phyloP scores from a whole-genome alignment of 2,113 vertebrate species.

The Panurus biarmicus region DNA sequence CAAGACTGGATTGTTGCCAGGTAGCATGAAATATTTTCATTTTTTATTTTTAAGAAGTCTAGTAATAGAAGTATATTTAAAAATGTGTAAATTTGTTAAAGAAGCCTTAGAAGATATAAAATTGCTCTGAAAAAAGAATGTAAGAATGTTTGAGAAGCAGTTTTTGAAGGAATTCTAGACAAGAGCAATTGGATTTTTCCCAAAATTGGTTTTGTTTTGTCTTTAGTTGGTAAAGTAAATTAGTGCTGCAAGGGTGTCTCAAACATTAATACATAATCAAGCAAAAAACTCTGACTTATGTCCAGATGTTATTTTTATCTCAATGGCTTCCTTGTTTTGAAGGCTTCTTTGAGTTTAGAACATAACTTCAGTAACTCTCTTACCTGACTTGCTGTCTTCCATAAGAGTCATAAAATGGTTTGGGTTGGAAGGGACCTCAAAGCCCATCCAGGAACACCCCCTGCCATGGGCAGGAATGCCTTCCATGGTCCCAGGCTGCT shows the following conservation, averaged over 20 bases:
- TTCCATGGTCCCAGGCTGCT: neutral
- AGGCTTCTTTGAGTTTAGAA: neutral
- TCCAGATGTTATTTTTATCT: neutral
- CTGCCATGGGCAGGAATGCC: neutral
- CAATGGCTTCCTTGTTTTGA: neutral
- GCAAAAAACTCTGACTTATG: neutral
- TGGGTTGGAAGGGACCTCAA: too few relatives aligned
- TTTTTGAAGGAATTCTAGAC: neutral
- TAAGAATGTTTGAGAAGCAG: neutral
- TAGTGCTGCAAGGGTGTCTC: neutral
- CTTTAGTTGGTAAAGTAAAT: neutral
- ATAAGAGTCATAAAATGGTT: neutral
- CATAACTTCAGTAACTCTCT: neutral
- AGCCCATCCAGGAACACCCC: accelerated
- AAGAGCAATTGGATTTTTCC: neutral
- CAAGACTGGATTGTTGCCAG: neutral
- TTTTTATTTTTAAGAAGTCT: neutral
- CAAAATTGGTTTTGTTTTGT: neutral
- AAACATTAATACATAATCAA: neutral
- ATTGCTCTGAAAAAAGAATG: neutral
- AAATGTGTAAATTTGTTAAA: neutral
- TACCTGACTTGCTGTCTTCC: neutral
- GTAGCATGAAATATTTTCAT: neutral
- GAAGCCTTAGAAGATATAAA: neutral
- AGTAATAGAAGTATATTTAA: neutral